These are phyloP conservation scores for Sinella curviseta DNA, from an alignment of 1,140 invertebrate genomes.

Conservation along the genomic window DNA sequence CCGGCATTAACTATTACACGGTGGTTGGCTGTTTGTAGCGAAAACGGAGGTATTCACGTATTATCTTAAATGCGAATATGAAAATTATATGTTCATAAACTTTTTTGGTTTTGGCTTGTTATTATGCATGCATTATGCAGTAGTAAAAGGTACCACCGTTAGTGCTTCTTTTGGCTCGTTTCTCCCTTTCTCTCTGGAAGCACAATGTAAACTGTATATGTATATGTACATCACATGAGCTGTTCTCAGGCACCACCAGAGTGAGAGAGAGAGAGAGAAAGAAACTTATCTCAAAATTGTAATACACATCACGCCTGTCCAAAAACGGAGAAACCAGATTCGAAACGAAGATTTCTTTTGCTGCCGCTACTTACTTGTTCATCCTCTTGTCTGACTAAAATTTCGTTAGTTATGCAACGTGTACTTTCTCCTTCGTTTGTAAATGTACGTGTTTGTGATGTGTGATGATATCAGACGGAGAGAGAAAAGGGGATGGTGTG, in stretches of 20 bases:
- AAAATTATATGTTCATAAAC: not conserved
- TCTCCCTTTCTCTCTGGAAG: too few species aligned
- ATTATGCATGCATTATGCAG: not conserved
- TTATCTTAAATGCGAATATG: conserved; percentile 10
- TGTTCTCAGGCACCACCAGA: not conserved
- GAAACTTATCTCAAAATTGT: not conserved
- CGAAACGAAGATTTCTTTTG: conserved; percentile 3
- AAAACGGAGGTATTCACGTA: not conserved
- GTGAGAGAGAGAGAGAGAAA: not conserved
- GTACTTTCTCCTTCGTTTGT: not conserved
- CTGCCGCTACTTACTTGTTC: not conserved
- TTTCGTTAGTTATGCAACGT: not conserved
- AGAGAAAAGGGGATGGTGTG: not conserved
- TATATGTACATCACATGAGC: not conserved
- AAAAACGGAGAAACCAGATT: not conserved
- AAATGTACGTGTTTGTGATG: not conserved
- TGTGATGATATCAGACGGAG: not conserved
- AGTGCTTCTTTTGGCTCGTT: too few species aligned
- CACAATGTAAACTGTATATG: not conserved
- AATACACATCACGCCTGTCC: conserved; percentile 15
- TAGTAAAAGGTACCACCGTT: not conserved
- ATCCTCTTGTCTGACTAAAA: not conserved
- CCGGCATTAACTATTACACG: not conserved
- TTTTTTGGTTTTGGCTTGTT: not conserved
- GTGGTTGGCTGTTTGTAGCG: not conserved